Percentiles rank a stretch among this genome's conserved stretches.
Evolutionary conservation across 2,888 invertebrate genomes (phyloP).

Genomic region (Caenorhabditis drosophilae): DNA sequence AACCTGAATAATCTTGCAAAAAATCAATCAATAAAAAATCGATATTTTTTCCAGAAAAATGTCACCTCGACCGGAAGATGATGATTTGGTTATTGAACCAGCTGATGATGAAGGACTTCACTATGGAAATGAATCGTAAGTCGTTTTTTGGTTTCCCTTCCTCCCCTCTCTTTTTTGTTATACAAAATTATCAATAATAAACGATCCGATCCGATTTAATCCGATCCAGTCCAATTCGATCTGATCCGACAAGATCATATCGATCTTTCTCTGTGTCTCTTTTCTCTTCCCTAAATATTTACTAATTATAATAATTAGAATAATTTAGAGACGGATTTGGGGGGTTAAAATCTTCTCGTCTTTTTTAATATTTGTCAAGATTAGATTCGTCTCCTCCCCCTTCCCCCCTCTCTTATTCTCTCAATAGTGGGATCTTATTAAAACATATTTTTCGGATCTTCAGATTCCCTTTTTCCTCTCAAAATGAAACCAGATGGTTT

Average conservation of each 20-base stretch:
- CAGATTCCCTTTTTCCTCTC: no score
- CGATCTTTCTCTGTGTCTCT: neutral
- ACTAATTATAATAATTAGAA: neutral
- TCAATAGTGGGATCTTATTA: no score
- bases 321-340: no score
- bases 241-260: neutral
- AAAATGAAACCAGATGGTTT: neutral
- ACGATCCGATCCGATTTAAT: neutral
- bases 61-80: constrained; percentile 53
- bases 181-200: neutral
- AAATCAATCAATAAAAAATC: neutral
- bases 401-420: neutral
- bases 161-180: neutral
- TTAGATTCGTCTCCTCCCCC: neutral
- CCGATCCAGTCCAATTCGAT: neutral
- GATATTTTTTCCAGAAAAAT: constrained; percentile 12
- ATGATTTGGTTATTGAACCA: constrained; percentile 67
- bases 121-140: constrained; percentile 66
- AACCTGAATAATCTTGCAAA: no score
- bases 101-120: constrained; percentile 66
- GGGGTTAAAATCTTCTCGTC: no score
- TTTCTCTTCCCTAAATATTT: neutral
- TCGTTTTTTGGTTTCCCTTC: no score
- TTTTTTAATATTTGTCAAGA: no score
- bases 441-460: no score